Conservation (phyloP, 2,888 invertebrate genomes). For the Melipona bicolor region DNA sequence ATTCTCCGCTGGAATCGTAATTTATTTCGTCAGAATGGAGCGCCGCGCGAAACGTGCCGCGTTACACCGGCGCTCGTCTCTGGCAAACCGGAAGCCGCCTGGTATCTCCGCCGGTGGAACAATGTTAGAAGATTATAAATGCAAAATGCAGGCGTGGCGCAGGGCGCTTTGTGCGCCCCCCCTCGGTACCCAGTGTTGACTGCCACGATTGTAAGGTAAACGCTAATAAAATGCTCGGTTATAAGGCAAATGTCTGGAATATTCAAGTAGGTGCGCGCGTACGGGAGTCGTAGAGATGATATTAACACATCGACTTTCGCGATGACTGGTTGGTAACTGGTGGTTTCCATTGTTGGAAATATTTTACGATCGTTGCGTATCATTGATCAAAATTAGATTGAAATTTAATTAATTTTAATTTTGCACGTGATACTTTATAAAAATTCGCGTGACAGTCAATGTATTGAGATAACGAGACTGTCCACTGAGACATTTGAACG, state of each 20-base stretch:
- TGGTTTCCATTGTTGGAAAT: too few species aligned
- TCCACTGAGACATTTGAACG: too few species aligned
- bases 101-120: neutral
- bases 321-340: too few species aligned
- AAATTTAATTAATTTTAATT: too few species aligned
- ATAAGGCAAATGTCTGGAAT: neutral
- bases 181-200: neutral
- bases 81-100: slow-evolving; percentile 1
- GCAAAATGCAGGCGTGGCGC: neutral
- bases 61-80: neutral
- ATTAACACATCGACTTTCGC: too few species aligned
- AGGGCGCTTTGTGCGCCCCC: neutral
- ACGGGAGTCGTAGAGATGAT: neutral
- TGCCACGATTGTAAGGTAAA: neutral
- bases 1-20: slow-evolving; percentile 60
- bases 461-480: too few species aligned
- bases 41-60: neutral
- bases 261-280: neutral
- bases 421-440: too few species aligned
- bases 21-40: slow-evolving; percentile 61
- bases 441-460: too few species aligned
- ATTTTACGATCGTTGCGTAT: too few species aligned
- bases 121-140: slow-evolving; percentile 4
- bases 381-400: too few species aligned
- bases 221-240: neutral